Base-by-base conservation (phyloP, 2,113 vertebrate genomes). In the Verasper variegatus region DNA sequence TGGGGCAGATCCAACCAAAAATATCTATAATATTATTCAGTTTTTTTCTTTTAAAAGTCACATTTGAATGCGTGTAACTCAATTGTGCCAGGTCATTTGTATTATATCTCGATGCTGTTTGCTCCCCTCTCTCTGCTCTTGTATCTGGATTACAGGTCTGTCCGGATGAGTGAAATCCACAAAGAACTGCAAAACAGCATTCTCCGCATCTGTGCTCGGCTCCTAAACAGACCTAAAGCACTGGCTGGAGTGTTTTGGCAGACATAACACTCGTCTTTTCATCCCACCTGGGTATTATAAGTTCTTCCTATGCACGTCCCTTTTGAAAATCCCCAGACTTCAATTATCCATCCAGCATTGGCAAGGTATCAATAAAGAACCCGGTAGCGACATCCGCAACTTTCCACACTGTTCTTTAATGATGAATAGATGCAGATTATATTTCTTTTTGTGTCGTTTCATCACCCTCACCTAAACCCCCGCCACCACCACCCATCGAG, bases 361-460 rank as follows among this genome's bases (percentile, higher is more conserved):
- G 35, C 66, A 64, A 70, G 81, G 83, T 79, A 85, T 89, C 86
- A 88, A 70, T 86, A 82, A 82, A 81, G 81, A 86, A 87, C 78
- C 77, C 71, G 76, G 80, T 78, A 63, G 82, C 86, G 89, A 92
- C 92, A 91, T 86, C 86, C 71, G 59, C 86, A 93, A 94, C 88
- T 94, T 93, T 83, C 85, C 68, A 23, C 67, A 70, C 79, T 83
- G 68, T 77, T 90, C 86, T 88, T 87, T 84, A 89, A 91, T 70
- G 86, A 85, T 92, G 85, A 94, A 94, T 89, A 91, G 88, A 91
- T 92, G 90, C 90, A 94, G 91, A 94, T 92, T 93, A 93, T 91
- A 85, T 86, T 89, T 76, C 71, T 82, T 84, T 86, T 80, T 87
- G 71, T 85, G 85, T 85, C 76, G 61, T 85, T 83, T 86, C 68